A percentile compares a stretch with the other conserved stretches of the same genome.
Evolutionary conservation across 2,888 invertebrate genomes (phyloP).

Genomic region (Acleris cristana): DNA sequence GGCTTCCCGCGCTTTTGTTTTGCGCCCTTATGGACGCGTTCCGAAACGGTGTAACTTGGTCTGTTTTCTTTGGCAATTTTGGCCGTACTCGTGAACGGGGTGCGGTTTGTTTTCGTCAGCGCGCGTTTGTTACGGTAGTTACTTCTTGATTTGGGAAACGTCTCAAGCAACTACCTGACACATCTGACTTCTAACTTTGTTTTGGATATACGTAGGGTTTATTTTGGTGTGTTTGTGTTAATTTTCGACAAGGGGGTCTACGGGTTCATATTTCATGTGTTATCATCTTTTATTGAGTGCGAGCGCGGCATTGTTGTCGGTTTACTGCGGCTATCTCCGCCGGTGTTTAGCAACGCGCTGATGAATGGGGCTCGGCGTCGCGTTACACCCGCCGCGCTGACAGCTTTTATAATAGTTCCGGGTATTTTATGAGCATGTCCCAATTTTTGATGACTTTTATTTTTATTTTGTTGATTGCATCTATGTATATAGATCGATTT

Average conservation of each 20-base stretch:
- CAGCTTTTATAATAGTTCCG: slow-evolving; percentile 37
- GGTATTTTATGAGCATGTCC: slow-evolving; percentile 29
- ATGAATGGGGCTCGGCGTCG: slow-evolving; percentile 76
- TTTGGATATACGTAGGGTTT: slow-evolving; percentile 39
- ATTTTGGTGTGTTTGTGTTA: slow-evolving; percentile 31
- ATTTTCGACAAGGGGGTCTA: slow-evolving; percentile 66
- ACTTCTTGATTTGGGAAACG: slow-evolving; percentile 51
- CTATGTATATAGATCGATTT: no score
- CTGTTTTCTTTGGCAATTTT: slow-evolving; percentile 78
- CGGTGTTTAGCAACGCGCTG: slow-evolving; percentile 77
- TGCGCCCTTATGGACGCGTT: slow-evolving; percentile 69
- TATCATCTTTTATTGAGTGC: slow-evolving; percentile 84
- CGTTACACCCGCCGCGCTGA: slow-evolving; percentile 48
- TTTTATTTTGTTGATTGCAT: slow-evolving; percentile 7
- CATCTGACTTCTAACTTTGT: slow-evolving; percentile 46
- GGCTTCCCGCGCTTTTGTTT: slow-evolving; percentile 83
- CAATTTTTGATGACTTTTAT: slow-evolving; percentile 29
- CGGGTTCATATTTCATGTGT: slow-evolving; percentile 83
- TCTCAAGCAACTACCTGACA: slow-evolving; percentile 49
- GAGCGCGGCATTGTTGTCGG: slow-evolving; percentile 80
- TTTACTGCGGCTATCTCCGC: slow-evolving; percentile 80
- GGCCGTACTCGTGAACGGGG: slow-evolving; percentile 71
- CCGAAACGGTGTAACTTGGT: slow-evolving; percentile 79
- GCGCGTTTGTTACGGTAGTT: slow-evolving; percentile 71
- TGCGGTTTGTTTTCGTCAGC: slow-evolving; percentile 79